These are phyloP conservation scores for Epicampocera succincta DNA, from an alignment of 2,888 invertebrate species.

Conservation along the genomic window DNA sequence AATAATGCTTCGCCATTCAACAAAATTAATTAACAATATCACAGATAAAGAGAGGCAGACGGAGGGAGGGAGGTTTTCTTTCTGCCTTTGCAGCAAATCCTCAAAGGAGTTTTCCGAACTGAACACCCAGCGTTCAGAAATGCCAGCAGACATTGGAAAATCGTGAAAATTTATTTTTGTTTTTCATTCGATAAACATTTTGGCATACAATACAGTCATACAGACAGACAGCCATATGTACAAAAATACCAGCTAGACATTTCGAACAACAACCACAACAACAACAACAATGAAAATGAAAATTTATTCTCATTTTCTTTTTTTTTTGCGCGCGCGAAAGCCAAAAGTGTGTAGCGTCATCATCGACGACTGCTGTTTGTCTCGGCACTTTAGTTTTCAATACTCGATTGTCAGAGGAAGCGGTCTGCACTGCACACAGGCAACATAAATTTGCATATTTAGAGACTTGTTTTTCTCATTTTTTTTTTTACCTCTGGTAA, in stretches of 20 bases:
- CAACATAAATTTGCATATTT: constrained; percentile 28
- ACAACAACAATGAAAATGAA: constrained; percentile 38
- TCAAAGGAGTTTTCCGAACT: constrained; percentile 82
- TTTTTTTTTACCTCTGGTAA: neutral
- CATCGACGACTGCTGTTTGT: constrained; percentile 14
- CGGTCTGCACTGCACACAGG: neutral
- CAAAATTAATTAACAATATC: constrained; percentile 70
- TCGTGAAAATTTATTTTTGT: constrained; percentile 59
- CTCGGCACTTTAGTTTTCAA: constrained; percentile 49
- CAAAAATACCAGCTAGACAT: constrained; percentile 3
- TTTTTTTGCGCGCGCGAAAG: constrained; percentile 57
- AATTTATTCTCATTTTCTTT: constrained; percentile 50
- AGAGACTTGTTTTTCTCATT: neutral
- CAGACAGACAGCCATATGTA: too few species aligned
- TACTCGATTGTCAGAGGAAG: constrained; percentile 19
- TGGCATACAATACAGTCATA: too few species aligned
- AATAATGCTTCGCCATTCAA: constrained; percentile 24
- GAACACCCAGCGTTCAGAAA: constrained; percentile 77
- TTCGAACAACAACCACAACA: constrained; percentile 28
- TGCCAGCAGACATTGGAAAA: constrained; percentile 66
- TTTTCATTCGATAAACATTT: constrained; percentile 53
- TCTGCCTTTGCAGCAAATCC: constrained; percentile 78
- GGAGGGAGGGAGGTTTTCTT: constrained; percentile 75
- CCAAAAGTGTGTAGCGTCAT: constrained; percentile 64
- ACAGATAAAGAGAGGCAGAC: constrained; percentile 77